These are phyloP conservation scores for Indicator maculatus DNA, from an alignment of 2,113 vertebrate species.

Conservation along the genomic window DNA sequence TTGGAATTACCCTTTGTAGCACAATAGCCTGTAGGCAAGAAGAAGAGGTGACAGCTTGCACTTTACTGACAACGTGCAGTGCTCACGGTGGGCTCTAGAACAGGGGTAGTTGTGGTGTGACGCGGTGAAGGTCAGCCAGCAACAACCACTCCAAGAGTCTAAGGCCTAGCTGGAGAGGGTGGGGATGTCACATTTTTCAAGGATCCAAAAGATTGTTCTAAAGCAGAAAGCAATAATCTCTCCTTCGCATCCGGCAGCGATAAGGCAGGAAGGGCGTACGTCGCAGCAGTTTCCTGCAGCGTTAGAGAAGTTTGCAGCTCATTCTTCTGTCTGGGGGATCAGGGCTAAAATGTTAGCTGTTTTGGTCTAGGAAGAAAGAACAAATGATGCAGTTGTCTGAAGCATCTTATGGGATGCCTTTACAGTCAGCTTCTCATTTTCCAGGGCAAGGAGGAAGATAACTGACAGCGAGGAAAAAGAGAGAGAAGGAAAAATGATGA, in stretches of 20 bases:
- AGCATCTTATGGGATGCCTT: neutral
- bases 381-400: neutral
- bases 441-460: neutral
- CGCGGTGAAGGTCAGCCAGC: accelerated
- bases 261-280: neutral
- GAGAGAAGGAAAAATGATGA: neutral
- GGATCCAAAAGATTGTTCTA: neutral
- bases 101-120: neutral
- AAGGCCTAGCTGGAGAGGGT: neutral
- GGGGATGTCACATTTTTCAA: neutral
- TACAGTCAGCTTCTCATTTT: neutral
- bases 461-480: neutral
- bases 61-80: neutral
- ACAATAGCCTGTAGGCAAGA: neutral
- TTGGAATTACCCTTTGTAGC: neutral
- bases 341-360: neutral
- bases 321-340: neutral
- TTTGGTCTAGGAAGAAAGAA: neutral
- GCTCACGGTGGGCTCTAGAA: neutral
- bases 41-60: neutral
- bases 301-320: neutral
- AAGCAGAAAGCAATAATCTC: neutral
- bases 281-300: neutral
- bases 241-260: accelerated
- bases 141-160: neutral